Evolutionary conservation across 1,140 invertebrate genomes (phyloP).

Genomic region (Drosophila repletoides): DNA sequence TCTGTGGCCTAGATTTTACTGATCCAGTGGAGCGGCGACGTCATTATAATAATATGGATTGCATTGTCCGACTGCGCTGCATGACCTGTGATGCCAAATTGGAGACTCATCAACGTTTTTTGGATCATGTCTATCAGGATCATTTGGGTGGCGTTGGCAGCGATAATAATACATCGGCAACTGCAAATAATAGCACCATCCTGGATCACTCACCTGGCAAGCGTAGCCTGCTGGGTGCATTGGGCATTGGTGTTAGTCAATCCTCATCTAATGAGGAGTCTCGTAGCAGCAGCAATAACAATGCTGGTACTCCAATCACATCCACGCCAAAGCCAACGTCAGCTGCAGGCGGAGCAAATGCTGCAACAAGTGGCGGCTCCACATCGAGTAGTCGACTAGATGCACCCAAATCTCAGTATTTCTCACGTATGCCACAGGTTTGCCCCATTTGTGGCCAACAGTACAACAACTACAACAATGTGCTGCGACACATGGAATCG

Average conservation of each 20-base stretch:
- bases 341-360: not conserved
- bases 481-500: constrained; percentile 81
- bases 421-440: constrained; percentile 79
- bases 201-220: constrained; percentile 69
- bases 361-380: constrained; percentile 1
- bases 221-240: constrained; percentile 46
- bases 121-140: constrained; percentile 81
- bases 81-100: constrained; percentile 80
- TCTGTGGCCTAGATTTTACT: constrained; percentile 76
- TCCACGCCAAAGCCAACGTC: constrained; percentile 29
- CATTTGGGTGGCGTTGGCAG: constrained; percentile 72
- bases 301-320: constrained; percentile 1
- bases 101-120: constrained; percentile 76
- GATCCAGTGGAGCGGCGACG: constrained; percentile 77
- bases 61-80: constrained; percentile 78
- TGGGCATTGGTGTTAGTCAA: constrained; percentile 57
- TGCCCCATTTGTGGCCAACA: constrained; percentile 81
- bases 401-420: constrained; percentile 74
- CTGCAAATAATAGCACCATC: constrained; percentile 44
- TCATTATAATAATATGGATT: constrained; percentile 82
- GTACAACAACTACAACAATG: constrained; percentile 82
- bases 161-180: constrained; percentile 63
- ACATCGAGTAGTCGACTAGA: constrained; percentile 13
- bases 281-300: constrained; percentile 53
- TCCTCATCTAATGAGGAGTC: constrained; percentile 71